phyloP scores from a whole-genome alignment of 2,888 invertebrate genomes.

The Drosophila basisetae region DNA sequence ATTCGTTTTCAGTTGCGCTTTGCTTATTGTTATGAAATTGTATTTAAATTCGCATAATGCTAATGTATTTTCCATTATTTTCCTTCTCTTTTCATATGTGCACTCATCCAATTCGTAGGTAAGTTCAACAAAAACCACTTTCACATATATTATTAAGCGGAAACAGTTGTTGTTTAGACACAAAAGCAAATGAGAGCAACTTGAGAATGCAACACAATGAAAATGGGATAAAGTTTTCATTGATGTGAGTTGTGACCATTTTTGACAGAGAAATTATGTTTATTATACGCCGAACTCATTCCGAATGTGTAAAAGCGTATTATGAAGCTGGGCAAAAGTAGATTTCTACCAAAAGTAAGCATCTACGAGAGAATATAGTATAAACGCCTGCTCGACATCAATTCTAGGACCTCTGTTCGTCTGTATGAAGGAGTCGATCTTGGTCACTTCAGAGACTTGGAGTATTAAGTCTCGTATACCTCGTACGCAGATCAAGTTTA shows the following conservation, averaged over 20 bases:
- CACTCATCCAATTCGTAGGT: conserved; percentile 4
- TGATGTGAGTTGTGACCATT: background rate
- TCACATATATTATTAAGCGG: background rate
- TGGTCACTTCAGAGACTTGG: background rate
- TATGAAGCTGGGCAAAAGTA: fast-evolving
- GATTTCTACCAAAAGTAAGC: background rate
- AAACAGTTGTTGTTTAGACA: background rate
- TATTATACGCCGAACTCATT: background rate
- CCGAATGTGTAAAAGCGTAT: background rate
- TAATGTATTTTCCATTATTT: conserved; percentile 23
- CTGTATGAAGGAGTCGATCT: background rate
- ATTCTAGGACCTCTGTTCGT: background rate
- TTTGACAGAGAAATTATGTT: background rate
- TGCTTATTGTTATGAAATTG: conserved; percentile 4
- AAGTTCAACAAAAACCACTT: conserved; percentile 3
- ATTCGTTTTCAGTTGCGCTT: conserved; percentile 7
- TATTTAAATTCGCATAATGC: background rate
- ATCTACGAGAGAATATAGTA: fast-evolving
- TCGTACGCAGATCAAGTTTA: no score
- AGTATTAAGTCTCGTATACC: background rate
- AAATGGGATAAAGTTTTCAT: background rate
- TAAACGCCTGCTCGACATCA: background rate
- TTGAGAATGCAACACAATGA: background rate
- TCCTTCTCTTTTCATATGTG: conserved; percentile 26
- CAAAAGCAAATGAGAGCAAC: background rate